phyloP scores from a whole-genome alignment of 2,113 vertebrate species.

The Alouatta palliata region DNA sequence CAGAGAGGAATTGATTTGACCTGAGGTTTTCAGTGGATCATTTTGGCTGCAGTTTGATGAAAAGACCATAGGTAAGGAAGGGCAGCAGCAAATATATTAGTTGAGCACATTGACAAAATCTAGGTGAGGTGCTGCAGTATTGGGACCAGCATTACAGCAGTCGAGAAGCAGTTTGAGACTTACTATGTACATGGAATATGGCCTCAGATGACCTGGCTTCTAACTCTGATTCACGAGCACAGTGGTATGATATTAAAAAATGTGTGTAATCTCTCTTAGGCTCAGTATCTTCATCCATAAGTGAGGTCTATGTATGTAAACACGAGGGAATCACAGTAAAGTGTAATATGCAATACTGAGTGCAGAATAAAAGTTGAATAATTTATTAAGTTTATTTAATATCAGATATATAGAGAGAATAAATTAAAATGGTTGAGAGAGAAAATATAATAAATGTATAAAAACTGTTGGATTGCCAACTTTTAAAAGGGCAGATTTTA shows the following conservation, averaged over 20 bases:
- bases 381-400: background rate
- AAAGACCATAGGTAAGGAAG: background rate
- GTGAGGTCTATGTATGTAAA: background rate
- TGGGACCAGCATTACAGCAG: background rate
- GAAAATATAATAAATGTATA: background rate
- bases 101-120: background rate
- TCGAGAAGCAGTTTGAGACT: background rate
- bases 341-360: background rate
- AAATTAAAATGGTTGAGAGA: background rate
- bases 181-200: background rate
- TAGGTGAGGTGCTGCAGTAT: background rate
- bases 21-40: background rate
- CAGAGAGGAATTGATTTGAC: background rate
- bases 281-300: background rate
- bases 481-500: background rate
- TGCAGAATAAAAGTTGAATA: background rate
- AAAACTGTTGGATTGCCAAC: background rate
- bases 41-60: background rate
- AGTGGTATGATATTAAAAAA: background rate
- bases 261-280: background rate
- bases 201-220: background rate
- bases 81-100: background rate
- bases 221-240: background rate
- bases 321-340: background rate
- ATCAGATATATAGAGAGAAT: fast-evolving